A percentile compares a stretch with the other conserved stretches of the same genome.
Conservation (phyloP, 2,113 vertebrate species). For the Rhineura floridana region DNA sequence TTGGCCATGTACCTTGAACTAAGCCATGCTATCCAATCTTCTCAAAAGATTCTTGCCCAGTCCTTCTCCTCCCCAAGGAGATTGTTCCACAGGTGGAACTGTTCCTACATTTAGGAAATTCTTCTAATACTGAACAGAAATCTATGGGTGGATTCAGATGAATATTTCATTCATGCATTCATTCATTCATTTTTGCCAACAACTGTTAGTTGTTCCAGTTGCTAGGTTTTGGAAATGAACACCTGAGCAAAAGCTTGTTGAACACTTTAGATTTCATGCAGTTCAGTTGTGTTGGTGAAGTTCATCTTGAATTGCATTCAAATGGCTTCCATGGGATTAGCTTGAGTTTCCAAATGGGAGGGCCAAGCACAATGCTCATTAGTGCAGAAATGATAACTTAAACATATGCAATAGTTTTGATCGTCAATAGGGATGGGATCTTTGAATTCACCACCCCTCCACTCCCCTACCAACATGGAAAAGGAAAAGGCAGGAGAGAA, state of each 20-base stretch:
- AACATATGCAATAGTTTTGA: background rate
- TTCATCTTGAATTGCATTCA: background rate
- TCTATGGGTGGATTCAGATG: background rate
- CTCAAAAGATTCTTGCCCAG: background rate
- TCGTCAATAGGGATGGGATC: background rate
- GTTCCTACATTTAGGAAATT: background rate
- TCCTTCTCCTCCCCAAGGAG: background rate
- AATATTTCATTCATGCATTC: background rate
- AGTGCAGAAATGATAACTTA: background rate
- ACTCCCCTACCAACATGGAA: too few relatives aligned
- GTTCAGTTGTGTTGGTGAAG: too few relatives aligned
- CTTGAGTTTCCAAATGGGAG: background rate
- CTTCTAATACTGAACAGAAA: background rate
- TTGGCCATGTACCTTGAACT: background rate
- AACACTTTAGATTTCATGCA: background rate
- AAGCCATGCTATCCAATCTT: background rate
- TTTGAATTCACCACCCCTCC: background rate
- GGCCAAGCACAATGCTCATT: background rate
- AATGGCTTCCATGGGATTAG: background rate
- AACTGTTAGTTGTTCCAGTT: background rate
- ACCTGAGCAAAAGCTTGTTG: background rate
- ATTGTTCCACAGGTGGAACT: background rate
- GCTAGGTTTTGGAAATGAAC: background rate
- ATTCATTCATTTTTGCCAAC: background rate
- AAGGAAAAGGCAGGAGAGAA: too few relatives aligned